These are phyloP conservation scores for Thera britannica DNA, from an alignment of 2,888 invertebrate species.

Conservation along the genomic window DNA sequence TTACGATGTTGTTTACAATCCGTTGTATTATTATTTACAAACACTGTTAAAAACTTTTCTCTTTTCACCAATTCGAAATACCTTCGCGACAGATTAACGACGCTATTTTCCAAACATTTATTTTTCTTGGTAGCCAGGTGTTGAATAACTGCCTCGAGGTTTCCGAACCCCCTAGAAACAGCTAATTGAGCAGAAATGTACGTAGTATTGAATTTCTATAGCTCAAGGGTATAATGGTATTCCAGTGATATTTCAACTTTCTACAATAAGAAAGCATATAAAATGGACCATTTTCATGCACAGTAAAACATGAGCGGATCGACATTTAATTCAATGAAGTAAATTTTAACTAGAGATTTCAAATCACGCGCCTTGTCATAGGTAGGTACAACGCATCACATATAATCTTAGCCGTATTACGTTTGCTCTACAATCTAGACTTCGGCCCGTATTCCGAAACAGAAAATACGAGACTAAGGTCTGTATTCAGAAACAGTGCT, in stretches of 20 bases:
- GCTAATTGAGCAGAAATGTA: constrained; percentile 59
- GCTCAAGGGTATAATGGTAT: constrained; percentile 30
- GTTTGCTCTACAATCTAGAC: too few relatives aligned
- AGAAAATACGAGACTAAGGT: too few relatives aligned
- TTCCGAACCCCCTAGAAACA: constrained; percentile 44
- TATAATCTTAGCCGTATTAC: too few relatives aligned
- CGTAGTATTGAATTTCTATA: constrained; percentile 59
- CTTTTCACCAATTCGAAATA: constrained; percentile 52
- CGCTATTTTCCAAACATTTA: constrained; percentile 44
- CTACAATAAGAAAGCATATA: too few relatives aligned
- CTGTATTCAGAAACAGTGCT: too few relatives aligned
- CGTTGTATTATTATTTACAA: constrained; percentile 56
- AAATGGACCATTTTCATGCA: not conserved
- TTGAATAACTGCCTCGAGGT: constrained; percentile 58
- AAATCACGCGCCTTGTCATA: too few relatives aligned
- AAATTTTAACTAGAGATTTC: too few relatives aligned
- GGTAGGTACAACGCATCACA: too few relatives aligned
- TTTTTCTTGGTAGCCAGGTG: constrained; percentile 55
- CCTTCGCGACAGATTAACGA: constrained; percentile 50
- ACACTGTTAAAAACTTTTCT: constrained; percentile 49
- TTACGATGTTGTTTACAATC: constrained; percentile 52
- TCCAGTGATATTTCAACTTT: not conserved
- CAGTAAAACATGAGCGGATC: not conserved
- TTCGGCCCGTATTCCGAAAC: too few relatives aligned
- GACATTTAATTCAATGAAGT: not conserved